Evolutionary conservation across 2,113 vertebrate genomes (phyloP).

Genomic region (Salminus brasiliensis): DNA sequence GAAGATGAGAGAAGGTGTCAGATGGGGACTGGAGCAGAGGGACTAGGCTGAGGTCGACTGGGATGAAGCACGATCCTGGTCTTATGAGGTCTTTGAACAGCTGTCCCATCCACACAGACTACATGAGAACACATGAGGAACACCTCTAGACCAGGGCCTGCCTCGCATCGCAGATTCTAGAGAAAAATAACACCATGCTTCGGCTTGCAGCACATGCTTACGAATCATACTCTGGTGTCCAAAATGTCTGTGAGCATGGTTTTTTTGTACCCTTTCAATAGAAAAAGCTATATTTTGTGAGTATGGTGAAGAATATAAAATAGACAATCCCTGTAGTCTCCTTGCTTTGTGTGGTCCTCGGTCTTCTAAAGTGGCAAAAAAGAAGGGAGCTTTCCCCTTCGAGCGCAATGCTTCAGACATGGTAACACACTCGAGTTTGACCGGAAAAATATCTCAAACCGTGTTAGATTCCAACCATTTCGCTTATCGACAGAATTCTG

Average conservation of each 20-base stretch:
- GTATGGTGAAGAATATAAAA: slow-evolving; percentile 41
- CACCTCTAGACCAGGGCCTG: slow-evolving; percentile 37
- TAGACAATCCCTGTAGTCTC: slow-evolving; percentile 46
- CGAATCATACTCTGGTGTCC: slow-evolving; percentile 73
- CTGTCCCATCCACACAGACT: slow-evolving; percentile 24
- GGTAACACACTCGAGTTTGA: slow-evolving; percentile 22
- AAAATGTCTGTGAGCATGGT: slow-evolving; percentile 79
- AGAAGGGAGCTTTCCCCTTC: slow-evolving; percentile 12
- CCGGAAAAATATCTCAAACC: neutral
- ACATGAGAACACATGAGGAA: slow-evolving; percentile 7
- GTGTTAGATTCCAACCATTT: slow-evolving; percentile 18
- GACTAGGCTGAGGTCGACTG: slow-evolving; percentile 9
- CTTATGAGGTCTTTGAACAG: slow-evolving; percentile 26
- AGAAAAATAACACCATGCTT: slow-evolving; percentile 47
- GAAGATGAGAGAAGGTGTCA: neutral
- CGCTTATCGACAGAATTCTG: neutral
- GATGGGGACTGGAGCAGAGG: neutral
- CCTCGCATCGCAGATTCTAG: slow-evolving; percentile 8
- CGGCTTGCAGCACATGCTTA: slow-evolving; percentile 64
- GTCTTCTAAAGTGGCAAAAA: slow-evolving; percentile 40
- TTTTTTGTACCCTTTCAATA: slow-evolving; percentile 68
- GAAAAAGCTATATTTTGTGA: slow-evolving; percentile 60
- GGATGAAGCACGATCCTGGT: slow-evolving; percentile 3
- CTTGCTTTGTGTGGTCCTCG: slow-evolving; percentile 41
- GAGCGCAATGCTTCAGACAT: slow-evolving; percentile 42